Percentiles rank a stretch among this genome's conserved stretches.
Conservation (phyloP, 1,140 invertebrate genomes). For the Drosophila repletoides region DNA sequence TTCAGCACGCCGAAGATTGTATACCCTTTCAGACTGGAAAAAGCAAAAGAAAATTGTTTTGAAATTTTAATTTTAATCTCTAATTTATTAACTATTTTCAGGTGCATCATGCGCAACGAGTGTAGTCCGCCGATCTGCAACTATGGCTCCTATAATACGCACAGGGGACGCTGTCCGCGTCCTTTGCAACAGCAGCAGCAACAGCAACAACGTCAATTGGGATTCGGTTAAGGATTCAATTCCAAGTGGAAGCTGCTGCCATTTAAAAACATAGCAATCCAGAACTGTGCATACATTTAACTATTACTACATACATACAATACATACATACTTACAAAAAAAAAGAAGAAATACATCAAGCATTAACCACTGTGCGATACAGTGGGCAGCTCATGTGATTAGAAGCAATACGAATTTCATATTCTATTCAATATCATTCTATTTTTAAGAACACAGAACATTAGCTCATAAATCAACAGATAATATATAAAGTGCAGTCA, state of each 20-base stretch:
- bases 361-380: slow-evolving; percentile 11
- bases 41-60: too few relatives aligned
- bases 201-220: slow-evolving; percentile 41
- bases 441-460: too few relatives aligned
- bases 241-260: slow-evolving; percentile 7
- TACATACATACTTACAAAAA: slow-evolving; percentile 3
- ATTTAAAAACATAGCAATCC: slow-evolving; percentile 28
- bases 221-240: slow-evolving; percentile 42
- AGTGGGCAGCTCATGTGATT: slow-evolving; percentile 10
- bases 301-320: slow-evolving; percentile 24
- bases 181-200: slow-evolving; percentile 21
- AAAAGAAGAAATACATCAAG: background rate
- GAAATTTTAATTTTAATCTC: too few relatives aligned
- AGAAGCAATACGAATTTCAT: too few relatives aligned
- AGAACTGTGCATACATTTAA: slow-evolving; percentile 66
- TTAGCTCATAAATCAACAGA: background rate
- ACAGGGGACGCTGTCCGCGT: slow-evolving; percentile 67
- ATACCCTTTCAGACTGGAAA: too few relatives aligned
- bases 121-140: slow-evolving; percentile 66
- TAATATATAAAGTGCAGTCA: too few relatives aligned
- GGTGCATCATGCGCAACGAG: slow-evolving; percentile 55
- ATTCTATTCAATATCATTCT: background rate
- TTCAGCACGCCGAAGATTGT: too few relatives aligned
- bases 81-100: slow-evolving; percentile 22
- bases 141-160: slow-evolving; percentile 56